Conservation (phyloP, 2,113 vertebrate species). For the Pelodiscus sinensis region DNA sequence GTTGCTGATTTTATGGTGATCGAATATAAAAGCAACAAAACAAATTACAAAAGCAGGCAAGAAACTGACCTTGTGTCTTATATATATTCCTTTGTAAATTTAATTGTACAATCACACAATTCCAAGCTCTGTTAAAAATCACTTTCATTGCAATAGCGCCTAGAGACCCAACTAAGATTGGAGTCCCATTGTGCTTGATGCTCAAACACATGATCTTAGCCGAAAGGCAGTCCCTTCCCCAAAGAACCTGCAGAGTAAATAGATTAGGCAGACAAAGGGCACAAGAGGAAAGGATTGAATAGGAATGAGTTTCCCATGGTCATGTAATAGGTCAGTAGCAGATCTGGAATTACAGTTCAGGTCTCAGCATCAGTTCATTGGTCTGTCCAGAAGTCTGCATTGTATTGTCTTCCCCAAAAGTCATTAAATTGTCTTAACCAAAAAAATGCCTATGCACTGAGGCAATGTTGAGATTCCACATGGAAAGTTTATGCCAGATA, state of each 20-base stretch:
- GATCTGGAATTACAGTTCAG: not conserved
- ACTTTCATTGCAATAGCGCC: not conserved
- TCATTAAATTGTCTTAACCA: not conserved
- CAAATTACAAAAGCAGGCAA: not conserved
- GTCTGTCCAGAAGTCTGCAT: too few relatives aligned
- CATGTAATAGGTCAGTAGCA: not conserved
- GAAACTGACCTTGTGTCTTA: not conserved
- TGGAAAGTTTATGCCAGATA: not conserved
- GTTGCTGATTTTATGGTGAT: not conserved
- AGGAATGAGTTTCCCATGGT: not conserved
- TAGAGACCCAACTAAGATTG: not conserved
- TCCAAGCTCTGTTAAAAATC: not conserved
- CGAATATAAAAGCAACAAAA: not conserved
- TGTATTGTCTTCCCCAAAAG: not conserved
- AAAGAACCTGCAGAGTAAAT: not conserved
- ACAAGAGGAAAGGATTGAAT: not conserved
- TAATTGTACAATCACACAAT: not conserved
- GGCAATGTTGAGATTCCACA: not conserved
- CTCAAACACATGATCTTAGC: not conserved
- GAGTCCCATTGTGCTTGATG: not conserved
- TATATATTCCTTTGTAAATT: not conserved
- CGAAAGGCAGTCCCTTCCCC: not conserved
- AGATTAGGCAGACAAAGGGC: not conserved
- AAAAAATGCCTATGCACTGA: not conserved
- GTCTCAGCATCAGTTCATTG: not conserved